Conservation (phyloP, 2,113 vertebrate genomes). For the Sialia sialis region DNA sequence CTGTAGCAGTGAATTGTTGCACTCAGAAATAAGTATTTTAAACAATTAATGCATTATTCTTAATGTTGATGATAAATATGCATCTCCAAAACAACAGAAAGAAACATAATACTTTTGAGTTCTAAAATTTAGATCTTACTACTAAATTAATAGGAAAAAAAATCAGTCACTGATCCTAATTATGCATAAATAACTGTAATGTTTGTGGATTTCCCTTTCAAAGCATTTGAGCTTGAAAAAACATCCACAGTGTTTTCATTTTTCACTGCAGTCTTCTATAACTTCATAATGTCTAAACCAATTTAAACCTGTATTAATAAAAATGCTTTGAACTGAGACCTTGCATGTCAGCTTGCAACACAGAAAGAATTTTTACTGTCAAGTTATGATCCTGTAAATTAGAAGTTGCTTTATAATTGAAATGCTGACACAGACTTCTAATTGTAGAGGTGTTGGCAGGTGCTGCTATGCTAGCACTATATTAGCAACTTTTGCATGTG, state of each 20-base stretch:
- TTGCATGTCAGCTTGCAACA: slow-evolving; percentile 27
- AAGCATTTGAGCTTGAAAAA: slow-evolving; percentile 23
- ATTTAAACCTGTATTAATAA: slow-evolving; percentile 42
- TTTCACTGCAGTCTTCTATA: neutral
- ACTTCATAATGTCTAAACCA: slow-evolving; percentile 25
- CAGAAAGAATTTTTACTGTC: slow-evolving; percentile 49
- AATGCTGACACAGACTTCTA: slow-evolving; percentile 46
- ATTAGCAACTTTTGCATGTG: slow-evolving; percentile 5
- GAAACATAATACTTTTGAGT: neutral
- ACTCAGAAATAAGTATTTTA: neutral
- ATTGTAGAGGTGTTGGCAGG: slow-evolving; percentile 43
- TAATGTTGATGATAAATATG: neutral
- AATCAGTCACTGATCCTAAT: neutral
- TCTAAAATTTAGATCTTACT: neutral
- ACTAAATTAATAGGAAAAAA: neutral
- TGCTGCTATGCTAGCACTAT: slow-evolving; percentile 21
- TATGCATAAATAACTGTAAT: neutral
- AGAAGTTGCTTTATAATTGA: slow-evolving; percentile 44
- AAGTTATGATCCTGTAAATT: slow-evolving; percentile 41
- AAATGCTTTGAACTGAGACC: slow-evolving; percentile 55
- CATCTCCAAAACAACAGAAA: neutral
- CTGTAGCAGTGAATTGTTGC: neutral
- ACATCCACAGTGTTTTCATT: neutral
- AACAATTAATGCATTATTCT: neutral
- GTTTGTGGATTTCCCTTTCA: slow-evolving; percentile 35